Base-by-base conservation (phyloP, 1,140 invertebrate species). In the Brachionus koreanus region DNA sequence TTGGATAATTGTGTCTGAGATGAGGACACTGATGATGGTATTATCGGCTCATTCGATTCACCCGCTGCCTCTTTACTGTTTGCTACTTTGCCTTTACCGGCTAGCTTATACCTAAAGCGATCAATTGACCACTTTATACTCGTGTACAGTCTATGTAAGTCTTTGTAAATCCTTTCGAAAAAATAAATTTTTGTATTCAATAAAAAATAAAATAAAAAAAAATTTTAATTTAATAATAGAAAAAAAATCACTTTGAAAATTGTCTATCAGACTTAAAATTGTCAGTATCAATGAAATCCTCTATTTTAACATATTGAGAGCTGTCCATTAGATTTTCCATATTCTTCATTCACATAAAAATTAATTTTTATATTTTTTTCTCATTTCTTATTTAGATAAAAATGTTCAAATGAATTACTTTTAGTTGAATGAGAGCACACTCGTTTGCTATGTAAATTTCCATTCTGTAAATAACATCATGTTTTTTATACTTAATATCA, bases 91-190 rank as follows among this genome's bases (percentile, higher is more conserved):
- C 19, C 5, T 39, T 69, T 39, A 16, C 9, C 33, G 16, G 5
- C 12, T 13, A 23, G 19, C 46, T 74, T 74, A 19, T 5, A 10
- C 23, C 43, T 33, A 74, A 74, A 74, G 5, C 25, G 39, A 46
- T 74, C 69, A 25, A 74, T 74, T 10, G 69, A 74, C 69, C 69
- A 74, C 29, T 74, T 74, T 46, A 74, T 74, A 13, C 25, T 74
- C 29, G 19, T 19, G 43, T 74, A 74, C 4, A 74, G 25, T 29
- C 5, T 46, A 10, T 46, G 39, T 23, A 74, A 25, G 39, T 74
- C 69, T 46, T 74, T 74, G 12, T 46, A 74, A 46, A 29, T 25
- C 19, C 69, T 74, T 43, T 29, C 2, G n/a, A 43, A 72, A 42
- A 39, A 19, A 6, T 3, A 65, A 29, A 67, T 12, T 13, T 33